These are phyloP conservation scores for Aphidius ervi DNA, from an alignment of 1,140 invertebrate genomes.

Conservation along the genomic window DNA sequence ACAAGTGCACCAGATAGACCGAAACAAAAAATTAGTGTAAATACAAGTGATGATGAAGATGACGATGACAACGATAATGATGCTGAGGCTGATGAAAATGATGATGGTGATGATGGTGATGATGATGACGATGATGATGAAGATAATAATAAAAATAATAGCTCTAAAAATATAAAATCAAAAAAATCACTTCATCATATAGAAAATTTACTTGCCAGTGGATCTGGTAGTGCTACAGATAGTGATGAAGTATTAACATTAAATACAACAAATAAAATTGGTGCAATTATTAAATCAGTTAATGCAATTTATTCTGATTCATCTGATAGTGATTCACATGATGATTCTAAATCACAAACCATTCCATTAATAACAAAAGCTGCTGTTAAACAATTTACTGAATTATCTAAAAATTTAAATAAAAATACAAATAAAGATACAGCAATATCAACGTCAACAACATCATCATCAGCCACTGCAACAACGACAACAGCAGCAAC, in stretches of 20 bases:
- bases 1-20: constrained; percentile 35
- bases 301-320: constrained; percentile 70
- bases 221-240: constrained; percentile 59
- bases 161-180: constrained; percentile 45
- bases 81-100: constrained; percentile 16
- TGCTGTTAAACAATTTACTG: constrained; percentile 73
- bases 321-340: constrained; percentile 63
- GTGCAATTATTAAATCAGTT: constrained; percentile 45
- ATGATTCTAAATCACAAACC: constrained; percentile 53
- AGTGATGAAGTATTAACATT: constrained; percentile 71
- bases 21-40: constrained; percentile 15
- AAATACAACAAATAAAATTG: constrained; percentile 41
- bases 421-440: constrained; percentile 39
- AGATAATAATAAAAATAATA: constrained; percentile 41
- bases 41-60: constrained; percentile 9
- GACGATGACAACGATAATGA: constrained; percentile 44
- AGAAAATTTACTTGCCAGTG: constrained; percentile 62
- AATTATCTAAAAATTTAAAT: constrained; percentile 41
- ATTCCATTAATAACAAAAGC: constrained; percentile 70
- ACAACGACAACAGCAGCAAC: too few species aligned
- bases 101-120: constrained; percentile 24
- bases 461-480: too few species aligned
- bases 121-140: constrained; percentile 37
- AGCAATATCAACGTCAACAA: too few species aligned
- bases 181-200: constrained; percentile 61